Conservation (phyloP, 2,113 vertebrate genomes). For the Hippocampus guttulatus region DNA sequence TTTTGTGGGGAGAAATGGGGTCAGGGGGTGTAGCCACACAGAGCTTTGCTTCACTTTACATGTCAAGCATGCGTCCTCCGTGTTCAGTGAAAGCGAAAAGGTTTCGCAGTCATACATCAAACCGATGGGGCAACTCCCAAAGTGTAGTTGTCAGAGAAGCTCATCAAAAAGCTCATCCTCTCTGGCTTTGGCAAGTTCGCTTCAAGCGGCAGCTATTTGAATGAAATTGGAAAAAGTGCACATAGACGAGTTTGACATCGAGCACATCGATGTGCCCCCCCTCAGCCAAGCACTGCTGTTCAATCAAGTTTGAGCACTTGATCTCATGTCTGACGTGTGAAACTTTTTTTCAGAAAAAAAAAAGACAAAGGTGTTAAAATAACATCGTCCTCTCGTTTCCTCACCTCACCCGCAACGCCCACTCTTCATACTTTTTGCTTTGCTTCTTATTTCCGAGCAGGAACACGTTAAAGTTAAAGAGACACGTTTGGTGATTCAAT, state of each 20-base stretch:
- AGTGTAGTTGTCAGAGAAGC: constrained; percentile 1
- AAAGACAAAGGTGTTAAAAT: neutral
- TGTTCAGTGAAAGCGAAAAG: neutral
- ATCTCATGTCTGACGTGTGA: neutral
- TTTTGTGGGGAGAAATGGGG: neutral
- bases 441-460: neutral
- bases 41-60: neutral
- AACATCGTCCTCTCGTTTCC: neutral
- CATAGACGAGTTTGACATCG: constrained; percentile 1
- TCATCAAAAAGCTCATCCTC: constrained; percentile 25
- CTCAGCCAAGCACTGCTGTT: constrained; percentile 28
- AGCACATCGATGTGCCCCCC: constrained; percentile 18
- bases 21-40: neutral
- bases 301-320: constrained; percentile 12
- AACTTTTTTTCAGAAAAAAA: neutral
- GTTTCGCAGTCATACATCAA: neutral
- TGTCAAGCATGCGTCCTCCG: neutral
- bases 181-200: constrained; percentile 37
- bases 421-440: neutral
- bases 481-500: neutral
- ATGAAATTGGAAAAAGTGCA: constrained; percentile 15
- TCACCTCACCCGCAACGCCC: neutral
- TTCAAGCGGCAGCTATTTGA: constrained; percentile 53
- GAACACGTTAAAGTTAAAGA: neutral
- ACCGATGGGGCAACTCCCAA: constrained; percentile 5